Conservation (phyloP, 92 coral and sea anemone genomes). For the Actinostola sp. region DNA sequence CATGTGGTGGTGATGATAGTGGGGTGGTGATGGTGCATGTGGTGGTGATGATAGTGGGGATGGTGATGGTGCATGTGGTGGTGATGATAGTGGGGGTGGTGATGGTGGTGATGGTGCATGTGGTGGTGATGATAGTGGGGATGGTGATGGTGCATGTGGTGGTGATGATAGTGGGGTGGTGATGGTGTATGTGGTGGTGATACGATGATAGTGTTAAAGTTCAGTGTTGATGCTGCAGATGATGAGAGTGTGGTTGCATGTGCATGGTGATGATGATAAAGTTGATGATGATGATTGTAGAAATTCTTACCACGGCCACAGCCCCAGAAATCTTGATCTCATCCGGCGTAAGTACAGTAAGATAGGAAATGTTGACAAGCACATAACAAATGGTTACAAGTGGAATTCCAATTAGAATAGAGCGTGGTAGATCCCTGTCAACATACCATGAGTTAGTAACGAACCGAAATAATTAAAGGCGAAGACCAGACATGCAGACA, state of each 20-base stretch:
- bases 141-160: background rate
- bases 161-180: background rate
- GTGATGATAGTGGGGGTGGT: background rate
- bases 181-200: background rate
- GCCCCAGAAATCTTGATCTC: conserved; percentile 85
- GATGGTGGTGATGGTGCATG: background rate
- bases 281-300: background rate
- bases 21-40: too few species aligned
- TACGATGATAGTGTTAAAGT: background rate
- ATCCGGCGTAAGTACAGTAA: conserved; percentile 78
- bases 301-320: conserved; percentile 90
- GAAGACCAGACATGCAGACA: too few species aligned
- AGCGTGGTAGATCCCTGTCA: conserved; percentile 82
- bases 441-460: background rate
- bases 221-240: background rate
- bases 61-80: background rate
- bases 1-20: background rate
- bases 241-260: background rate
- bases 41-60: too few species aligned
- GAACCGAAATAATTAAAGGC: conserved; percentile 1
- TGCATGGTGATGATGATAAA: background rate
- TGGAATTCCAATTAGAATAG: conserved; percentile 90
- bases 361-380: conserved; percentile 89
- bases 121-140: background rate
- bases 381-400: conserved; percentile 88